These are phyloP conservation scores for cat (Felis catus) DNA, from an alignment of 2,113 vertebrate species.

Conservation along the genomic window DNA sequence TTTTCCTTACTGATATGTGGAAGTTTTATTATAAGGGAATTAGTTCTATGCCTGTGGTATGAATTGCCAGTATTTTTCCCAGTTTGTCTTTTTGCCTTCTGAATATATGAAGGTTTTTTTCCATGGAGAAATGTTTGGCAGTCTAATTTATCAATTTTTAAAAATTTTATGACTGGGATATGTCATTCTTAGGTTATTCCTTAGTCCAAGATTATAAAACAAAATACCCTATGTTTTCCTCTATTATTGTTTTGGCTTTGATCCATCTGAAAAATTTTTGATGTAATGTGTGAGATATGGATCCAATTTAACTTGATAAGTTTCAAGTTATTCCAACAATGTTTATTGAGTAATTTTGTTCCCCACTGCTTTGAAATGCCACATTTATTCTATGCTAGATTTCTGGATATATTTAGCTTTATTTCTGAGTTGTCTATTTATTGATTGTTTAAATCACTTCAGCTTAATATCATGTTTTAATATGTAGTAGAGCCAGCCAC, in stretches of 20 bases:
- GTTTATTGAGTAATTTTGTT: constrained; percentile 9
- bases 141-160: constrained; percentile 46
- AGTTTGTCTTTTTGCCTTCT: constrained; percentile 43
- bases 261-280: constrained; percentile 28
- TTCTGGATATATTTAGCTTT: constrained; percentile 2
- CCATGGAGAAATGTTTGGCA: not conserved
- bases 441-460: not conserved
- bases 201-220: constrained; percentile 52
- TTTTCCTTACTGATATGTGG: not conserved
- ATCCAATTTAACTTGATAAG: constrained; percentile 13
- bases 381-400: constrained; percentile 23
- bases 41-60: not conserved
- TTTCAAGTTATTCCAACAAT: not conserved
- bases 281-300: not conserved
- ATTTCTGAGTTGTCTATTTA: constrained; percentile 13
- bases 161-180: constrained; percentile 8
- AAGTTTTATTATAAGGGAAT: not conserved
- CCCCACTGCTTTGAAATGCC: not conserved
- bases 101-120: constrained; percentile 28
- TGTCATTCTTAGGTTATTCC: constrained; percentile 27
- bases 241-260: constrained; percentile 35
- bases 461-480: not conserved
- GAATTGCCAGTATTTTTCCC: constrained; percentile 35
- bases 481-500: not conserved
- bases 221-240: constrained; percentile 28